Percentiles rank a stretch among this genome's conserved stretches.
phyloP scores from a whole-genome alignment of 2,113 vertebrate species.

The Hystrix cristata region DNA sequence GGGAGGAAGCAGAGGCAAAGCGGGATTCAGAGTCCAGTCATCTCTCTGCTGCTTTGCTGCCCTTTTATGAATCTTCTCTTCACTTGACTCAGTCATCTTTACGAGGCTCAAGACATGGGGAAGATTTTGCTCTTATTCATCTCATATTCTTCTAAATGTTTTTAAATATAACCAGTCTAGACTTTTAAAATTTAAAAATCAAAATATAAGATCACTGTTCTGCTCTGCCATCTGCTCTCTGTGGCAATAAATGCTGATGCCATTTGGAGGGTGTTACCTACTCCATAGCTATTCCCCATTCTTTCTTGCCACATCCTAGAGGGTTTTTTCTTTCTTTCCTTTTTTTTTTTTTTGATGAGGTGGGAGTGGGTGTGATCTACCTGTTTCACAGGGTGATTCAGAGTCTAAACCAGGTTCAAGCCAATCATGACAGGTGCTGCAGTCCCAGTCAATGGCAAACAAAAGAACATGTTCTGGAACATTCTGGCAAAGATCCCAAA shows the following conservation, averaged over 20 bases:
- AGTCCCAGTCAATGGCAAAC: not conserved
- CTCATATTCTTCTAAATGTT: not conserved
- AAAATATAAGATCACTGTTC: not conserved
- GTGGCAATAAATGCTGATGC: not conserved
- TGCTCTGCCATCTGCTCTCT: not conserved
- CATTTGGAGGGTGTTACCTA: not conserved
- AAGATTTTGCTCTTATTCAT: not conserved
- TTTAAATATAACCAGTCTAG: not conserved
- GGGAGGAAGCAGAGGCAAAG: not conserved
- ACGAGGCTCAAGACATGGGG: not conserved
- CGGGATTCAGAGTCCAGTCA: not conserved
- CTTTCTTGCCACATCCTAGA: not conserved
- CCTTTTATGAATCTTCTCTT: not conserved
- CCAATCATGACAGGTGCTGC: not conserved
- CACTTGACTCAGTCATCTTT: not conserved
- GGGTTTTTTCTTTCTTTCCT: no score
- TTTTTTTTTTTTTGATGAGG: not conserved
- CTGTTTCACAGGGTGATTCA: not conserved
- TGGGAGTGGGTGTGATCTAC: fast-evolving
- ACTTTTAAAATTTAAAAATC: slow-evolving; percentile 27
- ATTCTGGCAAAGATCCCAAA: slow-evolving; percentile 21
- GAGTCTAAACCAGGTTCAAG: not conserved
- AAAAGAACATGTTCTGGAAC: not conserved
- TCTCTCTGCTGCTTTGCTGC: no score
- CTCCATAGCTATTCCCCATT: not conserved